Percentiles rank a stretch among this genome's conserved stretches.
Conservation (phyloP, 2,888 invertebrate species). For the Thelaira solivaga region DNA sequence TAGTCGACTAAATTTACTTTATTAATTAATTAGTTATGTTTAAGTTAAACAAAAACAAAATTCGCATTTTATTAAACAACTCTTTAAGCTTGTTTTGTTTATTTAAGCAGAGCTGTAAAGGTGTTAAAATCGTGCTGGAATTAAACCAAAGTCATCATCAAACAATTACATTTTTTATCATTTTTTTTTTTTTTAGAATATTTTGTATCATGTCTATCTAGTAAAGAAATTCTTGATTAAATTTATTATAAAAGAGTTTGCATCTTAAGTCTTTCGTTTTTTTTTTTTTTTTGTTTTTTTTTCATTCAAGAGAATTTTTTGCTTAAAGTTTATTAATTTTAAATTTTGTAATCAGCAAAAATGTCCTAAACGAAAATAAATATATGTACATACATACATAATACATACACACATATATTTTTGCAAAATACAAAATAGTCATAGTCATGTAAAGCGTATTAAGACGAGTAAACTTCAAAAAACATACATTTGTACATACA, state of each 20-base stretch:
- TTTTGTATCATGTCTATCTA: too few relatives aligned
- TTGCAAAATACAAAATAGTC: constrained; percentile 51
- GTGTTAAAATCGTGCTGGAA: constrained; percentile 73
- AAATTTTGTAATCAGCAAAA: too few relatives aligned
- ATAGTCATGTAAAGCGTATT: constrained; percentile 55
- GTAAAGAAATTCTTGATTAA: constrained; percentile 23
- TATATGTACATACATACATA: background rate
- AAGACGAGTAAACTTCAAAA: constrained; percentile 7
- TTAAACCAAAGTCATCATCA: constrained; percentile 75
- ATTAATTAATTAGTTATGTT: constrained; percentile 33
- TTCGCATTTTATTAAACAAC: constrained; percentile 31
- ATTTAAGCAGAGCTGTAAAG: constrained; percentile 56
- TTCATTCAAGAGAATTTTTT: too few relatives aligned
- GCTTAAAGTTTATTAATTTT: too few relatives aligned
- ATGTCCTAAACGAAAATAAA: too few relatives aligned
- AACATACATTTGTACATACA: too few relatives aligned
- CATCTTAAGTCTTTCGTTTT: constrained; percentile 72
- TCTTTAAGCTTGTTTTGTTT: constrained; percentile 56
- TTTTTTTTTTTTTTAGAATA: background rate
- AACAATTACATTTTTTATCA: constrained; percentile 55
- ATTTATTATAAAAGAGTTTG: constrained; percentile 63
- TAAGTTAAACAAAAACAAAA: constrained; percentile 22
- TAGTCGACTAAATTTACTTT: constrained; percentile 54
- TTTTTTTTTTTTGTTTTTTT: too few relatives aligned
- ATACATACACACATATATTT: background rate